Base-by-base conservation (phyloP, 2,888 invertebrate genomes). In the Julus scanicus region DNA sequence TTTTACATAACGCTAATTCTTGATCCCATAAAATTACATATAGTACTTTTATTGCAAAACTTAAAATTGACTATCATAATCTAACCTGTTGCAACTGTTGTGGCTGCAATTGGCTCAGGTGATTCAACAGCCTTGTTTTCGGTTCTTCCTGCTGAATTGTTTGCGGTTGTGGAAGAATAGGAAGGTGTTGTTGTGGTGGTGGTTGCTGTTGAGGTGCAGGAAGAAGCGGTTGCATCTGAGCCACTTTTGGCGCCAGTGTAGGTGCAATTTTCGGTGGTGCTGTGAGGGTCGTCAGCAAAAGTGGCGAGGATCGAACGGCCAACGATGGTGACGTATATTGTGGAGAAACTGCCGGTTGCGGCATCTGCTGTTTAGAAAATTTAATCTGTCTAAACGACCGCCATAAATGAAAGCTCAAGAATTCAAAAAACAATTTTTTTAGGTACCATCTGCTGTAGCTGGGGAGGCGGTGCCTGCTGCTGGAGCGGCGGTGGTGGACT, bases 61-160 rank as follows among this genome's bases (percentile, higher is more conserved):
- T 15, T 15, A 17, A 40, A 17, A 15, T 20, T 84, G 39, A 20
- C 37, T 17, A 84, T 57, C n/a, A 29, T 63, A 86, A 86, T 49
- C 8, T 63, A 71, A 90, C 90, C 85, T 90, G 90, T 63, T 90
- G 90, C 11, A 90, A 89, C 89, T 90, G 90, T 53, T 90, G 90
- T 6, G 88, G 57, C 37, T 89, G 89, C 37, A 89, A 29, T 39
- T 90, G 90, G 44, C 89, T 89, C 39, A 90, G 84, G 49, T 90
- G 89, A 44, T 90, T 88, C 13, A 90, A 87, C 48, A 89, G 53
- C 49, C 90, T 90, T 37, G 90, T 89, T 39, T 90, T 89, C 86
- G 89, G 89, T 40, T 89, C 89, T 86, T 89, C 85, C 29, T 71
- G 71, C 11, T 6, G 9, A 11, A 29, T 29, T n/a, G 44, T 20